Evolutionary conservation across 2,888 invertebrate species (phyloP), one percentile per base, ranked within the genome.

Genomic region (Ariolimax columbianus): DNA sequence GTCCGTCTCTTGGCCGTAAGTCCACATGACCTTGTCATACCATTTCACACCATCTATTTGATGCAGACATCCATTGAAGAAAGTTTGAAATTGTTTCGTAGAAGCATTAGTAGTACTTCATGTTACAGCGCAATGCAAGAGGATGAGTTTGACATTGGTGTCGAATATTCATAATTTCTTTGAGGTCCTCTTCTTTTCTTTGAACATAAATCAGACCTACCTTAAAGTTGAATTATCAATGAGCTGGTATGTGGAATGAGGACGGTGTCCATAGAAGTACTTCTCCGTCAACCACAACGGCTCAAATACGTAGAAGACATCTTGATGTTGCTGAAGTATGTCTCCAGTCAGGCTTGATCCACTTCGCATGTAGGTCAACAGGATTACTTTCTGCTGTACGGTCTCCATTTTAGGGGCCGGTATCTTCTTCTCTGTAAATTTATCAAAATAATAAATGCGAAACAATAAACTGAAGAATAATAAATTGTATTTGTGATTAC

Each of bases 311-410:
- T 83, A 83, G 51, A 83, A 83, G 30, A 68, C 77, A 26, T 59
- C 9, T 0, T 38, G 77, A 38, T 47, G 33, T 26, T 55, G 78
- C 40, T 78, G 70, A 38, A 84, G 14, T 19, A 84, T 33, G 72
- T 84, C 75, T 0, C 78, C 84, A 36, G 78, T 84, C 14, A 84
- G 40, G 14, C 36, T 78, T 19, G 84, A 84, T 0, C 84, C 84
- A 70, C 78, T 78, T 6, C 84, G 47, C 79, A 78, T 79, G 72
- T 84, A 84, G 78, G 84, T 55, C 55, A 84, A 19, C n/a, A 84
- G 51, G 9, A 84, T 43, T 4, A 84, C 47, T 36, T 77, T 83
- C 36, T 23, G 17, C 55, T 55, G 55, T 23, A 23, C 19, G 17
- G 40, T 33, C 2, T 40, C 14, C 4, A 6, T 43, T n/a, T 7